These are phyloP conservation scores for Neosilurus hyrtlii DNA, from an alignment of 2,797 vertebrate genomes.

Conservation along the genomic window DNA sequence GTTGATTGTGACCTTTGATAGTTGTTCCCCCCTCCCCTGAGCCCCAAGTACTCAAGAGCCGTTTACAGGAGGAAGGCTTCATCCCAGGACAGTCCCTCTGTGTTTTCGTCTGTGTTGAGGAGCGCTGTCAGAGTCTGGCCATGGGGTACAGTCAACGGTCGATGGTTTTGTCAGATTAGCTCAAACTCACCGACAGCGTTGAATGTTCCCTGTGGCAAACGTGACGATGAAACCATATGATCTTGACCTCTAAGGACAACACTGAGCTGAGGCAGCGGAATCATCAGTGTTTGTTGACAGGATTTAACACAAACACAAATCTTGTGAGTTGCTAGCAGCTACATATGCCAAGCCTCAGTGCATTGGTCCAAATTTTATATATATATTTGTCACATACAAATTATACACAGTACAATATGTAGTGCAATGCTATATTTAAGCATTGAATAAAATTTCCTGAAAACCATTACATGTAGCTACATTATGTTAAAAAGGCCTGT, in stretches of 20 bases:
- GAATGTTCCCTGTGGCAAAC: constrained; percentile 92
- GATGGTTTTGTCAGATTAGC: constrained; percentile 96
- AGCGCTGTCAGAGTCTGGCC: constrained; percentile 74
- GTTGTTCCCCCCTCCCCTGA: constrained; percentile 50
- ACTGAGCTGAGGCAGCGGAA: constrained; percentile 41
- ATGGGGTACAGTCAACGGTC: constrained; percentile 99
- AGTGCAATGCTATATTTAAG: too few relatives aligned
- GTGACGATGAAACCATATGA: constrained; percentile 67
- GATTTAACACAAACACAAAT: constrained; percentile 1
- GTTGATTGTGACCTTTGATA: constrained; percentile 99
- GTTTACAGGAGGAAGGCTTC: constrained; percentile 25
- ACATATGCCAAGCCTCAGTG: background rate
- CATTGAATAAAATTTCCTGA: background rate
- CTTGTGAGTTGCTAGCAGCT: background rate
- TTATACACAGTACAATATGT: too few relatives aligned
- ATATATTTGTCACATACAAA: background rate
- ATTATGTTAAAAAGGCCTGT: background rate
- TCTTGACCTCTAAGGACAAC: constrained; percentile 60
- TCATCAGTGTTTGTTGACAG: constrained; percentile 30
- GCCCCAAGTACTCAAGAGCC: constrained; percentile 27
- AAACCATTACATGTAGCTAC: background rate
- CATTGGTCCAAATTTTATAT: background rate
- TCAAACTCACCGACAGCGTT: constrained; percentile 99
- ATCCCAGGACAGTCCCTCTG: constrained; percentile 1
- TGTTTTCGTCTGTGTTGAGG: background rate